A percentile compares a stretch with the other conserved stretches of the same genome.
Conservation (phyloP, 2,888 invertebrate species). For the Labia minor region DNA sequence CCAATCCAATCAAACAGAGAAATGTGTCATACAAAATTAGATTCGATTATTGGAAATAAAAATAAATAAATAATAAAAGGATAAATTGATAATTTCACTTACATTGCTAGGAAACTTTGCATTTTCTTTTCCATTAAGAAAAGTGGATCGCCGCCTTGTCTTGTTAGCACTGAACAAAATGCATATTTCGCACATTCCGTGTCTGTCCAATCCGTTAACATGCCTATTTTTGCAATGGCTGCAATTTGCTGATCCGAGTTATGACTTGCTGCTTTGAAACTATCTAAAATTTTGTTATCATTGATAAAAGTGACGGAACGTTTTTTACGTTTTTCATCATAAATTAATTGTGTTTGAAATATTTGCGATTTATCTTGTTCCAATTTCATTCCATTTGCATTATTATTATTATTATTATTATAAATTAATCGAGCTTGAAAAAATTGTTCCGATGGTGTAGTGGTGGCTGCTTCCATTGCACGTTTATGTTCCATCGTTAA, state of each 20-base stretch:
- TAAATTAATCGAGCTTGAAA: not conserved
- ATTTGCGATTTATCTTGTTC: no score
- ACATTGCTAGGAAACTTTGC: constrained; percentile 60
- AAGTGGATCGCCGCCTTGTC: constrained; percentile 56
- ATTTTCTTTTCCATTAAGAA: constrained; percentile 72
- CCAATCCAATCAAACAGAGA: no score
- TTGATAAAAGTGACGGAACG: not conserved
- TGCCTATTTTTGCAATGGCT: constrained; percentile 31
- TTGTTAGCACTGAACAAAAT: constrained; percentile 63
- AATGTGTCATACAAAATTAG: no score
- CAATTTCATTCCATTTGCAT: no score
- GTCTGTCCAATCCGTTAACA: constrained; percentile 53
- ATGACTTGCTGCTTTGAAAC: constrained; percentile 26
- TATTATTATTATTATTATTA: not conserved
- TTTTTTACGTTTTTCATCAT: constrained; percentile 14
- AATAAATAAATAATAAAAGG: no score
- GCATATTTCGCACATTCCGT: constrained; percentile 67
- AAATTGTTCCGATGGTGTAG: not conserved
- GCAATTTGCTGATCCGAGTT: constrained; percentile 34
- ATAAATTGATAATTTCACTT: no score
- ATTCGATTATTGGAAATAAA: no score
- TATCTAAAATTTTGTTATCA: constrained; percentile 27
- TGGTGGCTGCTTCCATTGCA: constrained; percentile 34
- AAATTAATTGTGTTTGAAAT: not conserved
- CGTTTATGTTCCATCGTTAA: constrained; percentile 43